phyloP scores from a whole-genome alignment of 2,113 vertebrate genomes.

The Saccopteryx bilineata region DNA sequence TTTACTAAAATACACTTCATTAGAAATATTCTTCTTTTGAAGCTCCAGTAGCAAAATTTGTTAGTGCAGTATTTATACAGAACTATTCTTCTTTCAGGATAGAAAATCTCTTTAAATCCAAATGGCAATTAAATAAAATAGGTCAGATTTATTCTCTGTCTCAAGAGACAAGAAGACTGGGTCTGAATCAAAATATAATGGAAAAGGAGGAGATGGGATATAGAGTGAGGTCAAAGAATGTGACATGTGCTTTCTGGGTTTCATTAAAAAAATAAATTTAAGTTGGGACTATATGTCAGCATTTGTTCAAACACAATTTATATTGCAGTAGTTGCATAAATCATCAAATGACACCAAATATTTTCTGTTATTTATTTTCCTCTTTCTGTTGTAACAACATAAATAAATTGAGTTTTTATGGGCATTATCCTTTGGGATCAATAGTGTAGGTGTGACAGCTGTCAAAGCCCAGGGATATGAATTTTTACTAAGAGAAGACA shows the following conservation, averaged over 20 bases:
- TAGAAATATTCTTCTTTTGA: not conserved
- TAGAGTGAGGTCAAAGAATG: not conserved
- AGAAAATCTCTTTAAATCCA: constrained; percentile 56
- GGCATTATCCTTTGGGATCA: not conserved
- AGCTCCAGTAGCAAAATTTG: too few species aligned
- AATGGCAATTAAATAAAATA: constrained; percentile 76
- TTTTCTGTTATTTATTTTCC: not conserved
- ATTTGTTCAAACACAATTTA: not conserved
- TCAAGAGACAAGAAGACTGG: constrained; percentile 24
- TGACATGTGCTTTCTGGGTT: not conserved
- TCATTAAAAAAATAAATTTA: constrained; percentile 30
- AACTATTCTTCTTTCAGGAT: not conserved
- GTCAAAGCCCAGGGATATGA: not conserved
- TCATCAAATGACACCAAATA: not conserved
- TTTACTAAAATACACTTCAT: not conserved
- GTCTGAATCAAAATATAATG: constrained; percentile 50
- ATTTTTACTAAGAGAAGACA: not conserved
- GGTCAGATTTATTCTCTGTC: constrained; percentile 56
- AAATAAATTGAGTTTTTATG: constrained; percentile 22
- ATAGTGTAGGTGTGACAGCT: not conserved
- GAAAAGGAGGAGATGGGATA: not conserved
- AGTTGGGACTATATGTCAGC: not conserved
- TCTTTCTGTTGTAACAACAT: not conserved
- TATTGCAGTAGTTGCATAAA: not conserved
- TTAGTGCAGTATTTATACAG: too few species aligned